These are phyloP conservation scores for Heterochromis multidens DNA, from an alignment of 2,113 vertebrate genomes.

Conservation along the genomic window DNA sequence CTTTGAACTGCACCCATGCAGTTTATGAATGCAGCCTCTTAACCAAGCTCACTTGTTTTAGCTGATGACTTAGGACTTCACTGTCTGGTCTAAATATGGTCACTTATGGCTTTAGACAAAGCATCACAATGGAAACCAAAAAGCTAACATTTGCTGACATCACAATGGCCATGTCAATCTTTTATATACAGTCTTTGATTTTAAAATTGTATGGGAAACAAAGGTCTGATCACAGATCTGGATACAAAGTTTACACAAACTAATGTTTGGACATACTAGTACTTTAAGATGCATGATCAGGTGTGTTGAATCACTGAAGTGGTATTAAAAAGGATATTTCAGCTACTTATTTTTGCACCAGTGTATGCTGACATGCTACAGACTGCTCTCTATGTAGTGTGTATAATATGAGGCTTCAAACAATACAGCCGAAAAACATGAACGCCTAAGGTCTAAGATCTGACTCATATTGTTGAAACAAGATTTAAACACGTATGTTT, in stretches of 20 bases:
- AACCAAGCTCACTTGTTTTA: not conserved
- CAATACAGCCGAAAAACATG: not conserved
- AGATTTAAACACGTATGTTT: not conserved
- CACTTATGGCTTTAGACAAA: not conserved
- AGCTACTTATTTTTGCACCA: not conserved
- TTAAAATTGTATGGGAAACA: not conserved
- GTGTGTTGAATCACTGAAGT: not conserved
- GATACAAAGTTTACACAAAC: not conserved
- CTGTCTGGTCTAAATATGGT: fast-evolving
- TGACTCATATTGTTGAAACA: not conserved
- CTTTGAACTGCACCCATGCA: not conserved
- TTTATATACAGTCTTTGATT: not conserved
- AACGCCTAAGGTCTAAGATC: not conserved
- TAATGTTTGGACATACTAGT: not conserved
- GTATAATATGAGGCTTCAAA: not conserved
- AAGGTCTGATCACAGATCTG: not conserved
- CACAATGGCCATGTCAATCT: no score
- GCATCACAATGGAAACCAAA: fast-evolving
- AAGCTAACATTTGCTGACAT: not conserved
- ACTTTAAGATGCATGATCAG: not conserved
- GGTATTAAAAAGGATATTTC: not conserved
- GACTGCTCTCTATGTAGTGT: not conserved
- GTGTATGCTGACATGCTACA: not conserved
- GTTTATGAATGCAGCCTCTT: not conserved
- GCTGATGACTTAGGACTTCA: not conserved